Evolutionary conservation across 1,140 invertebrate genomes (phyloP).

Genomic region (Neomicropteryx cornuta): DNA sequence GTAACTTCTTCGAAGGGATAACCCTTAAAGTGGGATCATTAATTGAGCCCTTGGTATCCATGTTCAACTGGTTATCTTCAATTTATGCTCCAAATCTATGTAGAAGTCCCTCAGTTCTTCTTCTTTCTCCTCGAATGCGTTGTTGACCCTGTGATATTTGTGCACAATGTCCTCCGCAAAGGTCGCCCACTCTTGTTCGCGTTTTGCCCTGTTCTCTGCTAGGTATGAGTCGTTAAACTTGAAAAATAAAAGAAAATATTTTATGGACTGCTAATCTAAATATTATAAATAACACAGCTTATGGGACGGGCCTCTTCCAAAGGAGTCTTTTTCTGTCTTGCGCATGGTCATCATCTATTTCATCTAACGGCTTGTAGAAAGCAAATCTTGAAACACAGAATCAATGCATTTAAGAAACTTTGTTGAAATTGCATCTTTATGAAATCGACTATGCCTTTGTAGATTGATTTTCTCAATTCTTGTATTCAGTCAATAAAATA

Average conservation of each 20-base stretch:
- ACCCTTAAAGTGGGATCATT: conserved; percentile 44
- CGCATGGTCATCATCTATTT: too few relatives aligned
- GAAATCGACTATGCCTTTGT: too few relatives aligned
- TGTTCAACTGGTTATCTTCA: conserved; percentile 47
- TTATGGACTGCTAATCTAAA: conserved; percentile 11
- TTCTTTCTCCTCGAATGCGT: conserved; percentile 68
- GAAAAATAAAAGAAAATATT: conserved; percentile 21
- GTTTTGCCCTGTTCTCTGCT: conserved; percentile 41
- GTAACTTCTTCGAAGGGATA: conserved; percentile 40
- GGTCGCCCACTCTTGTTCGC: conserved; percentile 55
- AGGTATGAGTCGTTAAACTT: conserved; percentile 35
- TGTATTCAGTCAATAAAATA: too few relatives aligned
- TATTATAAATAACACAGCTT: neutral
- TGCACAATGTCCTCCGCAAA: conserved; percentile 68
- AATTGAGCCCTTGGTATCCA: conserved; percentile 42
- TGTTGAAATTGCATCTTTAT: too few relatives aligned
- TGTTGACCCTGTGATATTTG: conserved; percentile 60
- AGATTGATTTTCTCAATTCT: too few relatives aligned
- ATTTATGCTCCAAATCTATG: conserved; percentile 58
- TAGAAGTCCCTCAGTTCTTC: conserved; percentile 64
- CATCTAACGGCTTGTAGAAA: too few relatives aligned
- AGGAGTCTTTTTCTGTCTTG: too few relatives aligned
- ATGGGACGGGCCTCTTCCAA: neutral
- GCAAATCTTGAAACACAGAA: too few relatives aligned
- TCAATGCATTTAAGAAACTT: too few relatives aligned